These are phyloP conservation scores for Agrochola macilenta DNA, from an alignment of 2,888 invertebrate genomes.

Conservation along the genomic window DNA sequence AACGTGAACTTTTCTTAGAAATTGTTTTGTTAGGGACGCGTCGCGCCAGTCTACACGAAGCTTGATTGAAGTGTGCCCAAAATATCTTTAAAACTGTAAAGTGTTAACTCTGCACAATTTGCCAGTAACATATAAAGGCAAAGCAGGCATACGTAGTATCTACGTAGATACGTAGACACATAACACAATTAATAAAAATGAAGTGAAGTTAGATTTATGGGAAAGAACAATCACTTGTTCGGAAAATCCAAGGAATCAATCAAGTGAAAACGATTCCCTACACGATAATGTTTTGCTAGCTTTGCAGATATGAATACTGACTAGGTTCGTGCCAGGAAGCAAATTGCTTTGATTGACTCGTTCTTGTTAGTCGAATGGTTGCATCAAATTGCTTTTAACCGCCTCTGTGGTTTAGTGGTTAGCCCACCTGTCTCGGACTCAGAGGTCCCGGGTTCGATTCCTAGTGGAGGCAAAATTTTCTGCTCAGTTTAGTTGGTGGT, in stretches of 20 bases:
- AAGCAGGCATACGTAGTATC: too few relatives aligned
- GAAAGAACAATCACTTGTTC: slow-evolving; percentile 34
- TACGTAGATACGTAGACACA: not conserved
- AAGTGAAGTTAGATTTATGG: slow-evolving; percentile 17
- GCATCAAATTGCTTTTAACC: not conserved
- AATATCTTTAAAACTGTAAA: not conserved
- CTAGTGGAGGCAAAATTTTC: too few relatives aligned
- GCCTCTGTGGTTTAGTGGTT: too few relatives aligned
- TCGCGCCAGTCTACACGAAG: too few relatives aligned
- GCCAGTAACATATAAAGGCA: not conserved
- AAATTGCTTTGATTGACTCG: slow-evolving; percentile 13
- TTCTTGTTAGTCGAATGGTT: not conserved
- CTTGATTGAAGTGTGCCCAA: not conserved
- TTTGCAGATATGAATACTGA: slow-evolving; percentile 7
- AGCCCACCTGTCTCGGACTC: too few relatives aligned
- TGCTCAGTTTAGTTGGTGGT: too few relatives aligned
- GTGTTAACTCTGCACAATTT: not conserved
- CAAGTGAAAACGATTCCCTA: slow-evolving; percentile 30
- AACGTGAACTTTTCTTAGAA: too few relatives aligned
- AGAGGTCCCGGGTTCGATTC: too few relatives aligned
- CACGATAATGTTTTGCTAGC: slow-evolving; percentile 23
- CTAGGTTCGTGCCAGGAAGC: not conserved
- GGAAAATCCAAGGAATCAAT: slow-evolving; percentile 46
- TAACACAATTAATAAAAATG: slow-evolving; percentile 10
- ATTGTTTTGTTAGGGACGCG: too few relatives aligned